Evolutionary conservation across 2,888 invertebrate species (phyloP).

Genomic region (Tachina fera): DNA sequence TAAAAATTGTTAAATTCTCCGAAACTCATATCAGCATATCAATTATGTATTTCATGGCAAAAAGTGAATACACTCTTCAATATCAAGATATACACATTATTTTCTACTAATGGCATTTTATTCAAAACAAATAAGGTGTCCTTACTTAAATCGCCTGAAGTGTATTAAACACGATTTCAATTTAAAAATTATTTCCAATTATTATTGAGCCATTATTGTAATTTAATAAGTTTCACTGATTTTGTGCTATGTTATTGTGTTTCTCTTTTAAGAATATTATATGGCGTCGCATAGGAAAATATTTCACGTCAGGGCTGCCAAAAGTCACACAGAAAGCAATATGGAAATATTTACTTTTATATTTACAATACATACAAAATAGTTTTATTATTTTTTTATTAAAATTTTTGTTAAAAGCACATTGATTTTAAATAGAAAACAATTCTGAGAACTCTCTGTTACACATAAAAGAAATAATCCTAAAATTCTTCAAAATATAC

Average conservation of each 20-base stretch:
- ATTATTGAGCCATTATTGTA: slow-evolving; percentile 32
- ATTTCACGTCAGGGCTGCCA: no score
- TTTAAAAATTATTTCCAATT: slow-evolving; percentile 45
- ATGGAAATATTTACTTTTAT: no score
- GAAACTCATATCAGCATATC: background rate
- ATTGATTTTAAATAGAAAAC: no score
- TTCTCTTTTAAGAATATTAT: no score
- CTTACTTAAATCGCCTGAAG: background rate
- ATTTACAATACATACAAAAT: no score
- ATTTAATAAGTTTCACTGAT: slow-evolving; percentile 28
- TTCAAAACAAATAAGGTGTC: background rate
- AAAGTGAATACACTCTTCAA: background rate
- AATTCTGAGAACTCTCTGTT: no score
- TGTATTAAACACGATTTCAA: background rate
- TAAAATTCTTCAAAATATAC: no score
- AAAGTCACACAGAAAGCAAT: no score
- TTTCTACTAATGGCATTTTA: background rate
- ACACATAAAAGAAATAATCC: no score
- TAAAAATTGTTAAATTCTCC: background rate
- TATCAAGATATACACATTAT: background rate
- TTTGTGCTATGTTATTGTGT: background rate
- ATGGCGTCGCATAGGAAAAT: no score
- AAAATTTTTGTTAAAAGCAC: no score
- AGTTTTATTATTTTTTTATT: no score
- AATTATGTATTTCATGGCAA: background rate